Evolutionary conservation across 2,113 vertebrate species (phyloP).

Genomic region (Microcebus murinus): DNA sequence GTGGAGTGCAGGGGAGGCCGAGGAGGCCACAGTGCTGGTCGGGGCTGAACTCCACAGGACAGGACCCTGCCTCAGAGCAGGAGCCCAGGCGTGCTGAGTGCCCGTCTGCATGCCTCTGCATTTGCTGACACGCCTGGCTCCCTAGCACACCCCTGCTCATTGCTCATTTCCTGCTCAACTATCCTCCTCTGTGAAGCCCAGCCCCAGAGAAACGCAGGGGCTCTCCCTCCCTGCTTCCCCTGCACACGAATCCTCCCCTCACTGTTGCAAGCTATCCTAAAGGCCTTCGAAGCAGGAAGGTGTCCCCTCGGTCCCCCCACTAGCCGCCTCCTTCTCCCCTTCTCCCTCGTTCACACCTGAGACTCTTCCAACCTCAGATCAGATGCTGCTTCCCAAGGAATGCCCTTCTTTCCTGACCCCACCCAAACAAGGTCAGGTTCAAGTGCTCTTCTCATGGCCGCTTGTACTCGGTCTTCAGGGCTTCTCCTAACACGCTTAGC

Average conservation of each 20-base stretch:
- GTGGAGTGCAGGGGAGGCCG: neutral
- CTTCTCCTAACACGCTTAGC: neutral
- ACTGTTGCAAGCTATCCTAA: neutral
- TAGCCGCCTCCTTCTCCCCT: too few relatives aligned
- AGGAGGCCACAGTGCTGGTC: neutral
- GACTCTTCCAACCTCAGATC: neutral
- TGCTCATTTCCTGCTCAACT: neutral
- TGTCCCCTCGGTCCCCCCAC: neutral
- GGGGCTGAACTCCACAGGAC: too few relatives aligned
- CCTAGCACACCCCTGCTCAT: neutral
- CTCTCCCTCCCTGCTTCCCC: neutral
- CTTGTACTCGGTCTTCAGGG: neutral
- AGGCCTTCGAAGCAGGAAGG: neutral
- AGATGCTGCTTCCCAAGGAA: neutral
- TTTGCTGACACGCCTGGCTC: too few relatives aligned
- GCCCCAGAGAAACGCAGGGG: neutral
- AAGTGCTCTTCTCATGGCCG: neutral
- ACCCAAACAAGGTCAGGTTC: neutral
- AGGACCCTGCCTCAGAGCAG: neutral
- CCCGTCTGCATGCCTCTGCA: neutral
- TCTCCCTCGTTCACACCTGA: neutral
- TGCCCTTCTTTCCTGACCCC: neutral
- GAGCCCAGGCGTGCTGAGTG: fast-evolving
- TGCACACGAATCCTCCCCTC: neutral
- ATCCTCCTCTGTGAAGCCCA: neutral